phyloP scores from a whole-genome alignment of 1,140 invertebrate species.

The Dryas iulia region DNA sequence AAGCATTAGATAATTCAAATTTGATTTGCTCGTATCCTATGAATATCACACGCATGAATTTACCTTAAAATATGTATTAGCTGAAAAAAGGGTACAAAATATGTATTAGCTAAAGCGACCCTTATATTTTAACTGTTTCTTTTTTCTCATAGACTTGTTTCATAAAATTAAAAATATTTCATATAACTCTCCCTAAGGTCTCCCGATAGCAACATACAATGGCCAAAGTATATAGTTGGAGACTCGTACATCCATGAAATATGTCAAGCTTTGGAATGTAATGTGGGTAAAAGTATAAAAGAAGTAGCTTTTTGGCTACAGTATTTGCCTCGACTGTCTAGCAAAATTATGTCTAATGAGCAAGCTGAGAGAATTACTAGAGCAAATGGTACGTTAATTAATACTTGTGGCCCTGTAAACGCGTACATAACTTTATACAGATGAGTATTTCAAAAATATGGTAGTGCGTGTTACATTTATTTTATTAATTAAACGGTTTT shows the following conservation, averaged over 20 bases:
- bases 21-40: too few relatives aligned
- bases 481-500: too few relatives aligned
- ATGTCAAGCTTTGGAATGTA: slow-evolving; percentile 22
- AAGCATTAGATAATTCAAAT: too few relatives aligned
- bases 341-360: slow-evolving; percentile 37
- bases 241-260: slow-evolving; percentile 64
- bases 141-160: background rate
- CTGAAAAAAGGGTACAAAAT: too few relatives aligned
- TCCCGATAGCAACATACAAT: slow-evolving; percentile 78
- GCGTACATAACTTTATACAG: too few relatives aligned
- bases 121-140: too few relatives aligned
- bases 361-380: slow-evolving; percentile 52
- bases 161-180: background rate
- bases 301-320: slow-evolving; percentile 69
- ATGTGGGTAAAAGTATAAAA: slow-evolving; percentile 35
- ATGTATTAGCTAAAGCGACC: too few relatives aligned
- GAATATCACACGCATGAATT: too few relatives aligned
- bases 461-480: too few relatives aligned
- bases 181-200: slow-evolving; percentile 65
- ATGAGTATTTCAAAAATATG: too few relatives aligned
- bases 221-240: slow-evolving; percentile 81
- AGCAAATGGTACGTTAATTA: slow-evolving; percentile 46
- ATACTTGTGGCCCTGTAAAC: too few relatives aligned
- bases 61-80: too few relatives aligned
- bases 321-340: slow-evolving; percentile 62